phyloP scores from a whole-genome alignment of 2,888 invertebrate genomes.

The Cactoblastis cactorum region DNA sequence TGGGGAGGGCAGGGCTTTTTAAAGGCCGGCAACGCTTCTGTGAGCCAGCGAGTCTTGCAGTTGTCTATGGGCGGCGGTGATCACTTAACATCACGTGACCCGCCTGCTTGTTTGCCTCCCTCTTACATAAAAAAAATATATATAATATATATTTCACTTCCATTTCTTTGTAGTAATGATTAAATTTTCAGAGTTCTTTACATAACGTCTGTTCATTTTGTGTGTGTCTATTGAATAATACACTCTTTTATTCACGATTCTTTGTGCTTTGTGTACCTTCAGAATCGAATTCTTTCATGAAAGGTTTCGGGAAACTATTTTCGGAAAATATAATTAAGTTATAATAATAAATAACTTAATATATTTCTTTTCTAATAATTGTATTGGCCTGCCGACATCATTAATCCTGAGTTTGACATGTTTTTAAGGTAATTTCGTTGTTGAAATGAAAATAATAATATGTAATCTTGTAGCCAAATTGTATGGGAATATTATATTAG shows the following conservation, averaged over 20 bases:
- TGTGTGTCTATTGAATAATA: slow-evolving; percentile 19
- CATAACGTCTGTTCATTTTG: slow-evolving; percentile 9
- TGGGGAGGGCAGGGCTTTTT: too few species aligned
- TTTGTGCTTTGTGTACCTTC: slow-evolving; percentile 21
- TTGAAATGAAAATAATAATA: too few species aligned
- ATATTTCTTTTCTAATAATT: not conserved
- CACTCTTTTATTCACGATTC: slow-evolving; percentile 16
- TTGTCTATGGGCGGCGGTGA: too few species aligned
- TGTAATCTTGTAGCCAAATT: too few species aligned
- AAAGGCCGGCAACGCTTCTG: too few species aligned
- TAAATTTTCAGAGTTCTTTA: slow-evolving; percentile 9
- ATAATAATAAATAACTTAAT: slow-evolving; percentile 7
- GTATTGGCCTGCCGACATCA: not conserved
- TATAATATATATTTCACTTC: not conserved
- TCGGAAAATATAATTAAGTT: slow-evolving; percentile 10
- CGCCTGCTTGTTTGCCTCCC: too few species aligned
- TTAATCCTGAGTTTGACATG: not conserved
- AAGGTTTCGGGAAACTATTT: slow-evolving; percentile 12
- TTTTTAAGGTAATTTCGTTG: too few species aligned
- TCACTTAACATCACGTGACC: too few species aligned
- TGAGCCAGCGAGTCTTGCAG: too few species aligned
- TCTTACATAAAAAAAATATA: too few species aligned
- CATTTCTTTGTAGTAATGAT: slow-evolving; percentile 13
- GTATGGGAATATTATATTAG: too few species aligned
- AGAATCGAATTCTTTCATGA: slow-evolving; percentile 17